Evolutionary conservation across 2,797 vertebrate species (phyloP).

Genomic region (Tarsius wallacei): DNA sequence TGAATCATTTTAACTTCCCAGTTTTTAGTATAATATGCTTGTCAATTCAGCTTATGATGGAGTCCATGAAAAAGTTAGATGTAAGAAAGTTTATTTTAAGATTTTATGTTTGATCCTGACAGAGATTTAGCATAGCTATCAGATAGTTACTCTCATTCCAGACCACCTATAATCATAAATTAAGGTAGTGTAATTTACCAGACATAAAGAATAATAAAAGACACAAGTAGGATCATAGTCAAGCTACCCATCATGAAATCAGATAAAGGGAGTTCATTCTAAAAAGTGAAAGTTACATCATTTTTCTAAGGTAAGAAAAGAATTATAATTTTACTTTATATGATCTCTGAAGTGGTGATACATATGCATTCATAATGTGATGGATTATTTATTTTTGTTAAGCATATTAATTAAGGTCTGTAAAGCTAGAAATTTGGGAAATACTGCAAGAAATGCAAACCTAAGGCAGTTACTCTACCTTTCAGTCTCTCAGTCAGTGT

Average conservation of each 20-base stretch:
- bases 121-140: not conserved
- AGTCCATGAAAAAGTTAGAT: constrained; percentile 6
- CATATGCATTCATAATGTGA: not conserved
- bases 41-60: not conserved
- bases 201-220: constrained; percentile 7
- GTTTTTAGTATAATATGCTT: not conserved
- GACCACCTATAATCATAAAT: not conserved
- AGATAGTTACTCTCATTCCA: constrained; percentile 11
- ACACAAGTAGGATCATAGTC: not conserved
- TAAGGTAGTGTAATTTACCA: not conserved
- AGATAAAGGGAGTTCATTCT: not conserved
- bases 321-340: not conserved
- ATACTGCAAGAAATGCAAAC: not conserved
- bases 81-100: not conserved
- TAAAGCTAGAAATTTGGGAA: not conserved
- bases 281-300: not conserved
- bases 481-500: not conserved
- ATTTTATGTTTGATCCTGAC: constrained; percentile 29
- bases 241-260: not conserved
- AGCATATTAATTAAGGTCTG: not conserved
- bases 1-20: not conserved
- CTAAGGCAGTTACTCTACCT: not conserved
- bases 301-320: not conserved
- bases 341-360: not conserved
- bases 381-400: not conserved